Evolutionary conservation across 2,797 vertebrate genomes (phyloP).

Genomic region (Rhinichthys osculus): DNA sequence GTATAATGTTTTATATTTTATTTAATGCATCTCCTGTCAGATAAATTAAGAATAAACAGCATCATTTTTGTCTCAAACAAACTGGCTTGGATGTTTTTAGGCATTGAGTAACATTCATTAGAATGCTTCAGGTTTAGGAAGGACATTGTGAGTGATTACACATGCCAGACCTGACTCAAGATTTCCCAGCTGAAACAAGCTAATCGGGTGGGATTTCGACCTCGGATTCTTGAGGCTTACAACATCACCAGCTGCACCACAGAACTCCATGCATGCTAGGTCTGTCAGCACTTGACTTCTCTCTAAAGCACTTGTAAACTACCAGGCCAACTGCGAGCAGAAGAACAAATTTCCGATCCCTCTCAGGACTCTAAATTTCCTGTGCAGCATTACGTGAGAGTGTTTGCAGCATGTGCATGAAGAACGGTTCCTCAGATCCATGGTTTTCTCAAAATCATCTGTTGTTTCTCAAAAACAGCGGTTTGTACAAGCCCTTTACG

Average conservation of each 20-base stretch:
- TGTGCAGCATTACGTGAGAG: conserved; percentile 4
- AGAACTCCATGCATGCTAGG: background rate
- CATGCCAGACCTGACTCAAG: conserved; percentile 6
- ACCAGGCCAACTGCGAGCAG: background rate
- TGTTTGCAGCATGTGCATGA: background rate
- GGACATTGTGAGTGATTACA: background rate
- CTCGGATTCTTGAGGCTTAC: conserved; percentile 6
- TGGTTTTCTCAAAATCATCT: conserved; percentile 1
- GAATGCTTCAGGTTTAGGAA: background rate
- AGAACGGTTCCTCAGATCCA: background rate
- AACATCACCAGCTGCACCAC: conserved; percentile 36
- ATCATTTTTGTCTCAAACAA: background rate
- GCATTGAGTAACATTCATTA: background rate
- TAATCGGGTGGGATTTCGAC: background rate
- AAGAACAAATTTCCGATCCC: background rate
- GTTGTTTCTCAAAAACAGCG: conserved; percentile 34
- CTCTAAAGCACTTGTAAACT: conserved; percentile 19
- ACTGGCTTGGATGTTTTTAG: background rate
- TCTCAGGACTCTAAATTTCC: conserved; percentile 22
- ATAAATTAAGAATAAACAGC: background rate
- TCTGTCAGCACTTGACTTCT: conserved; percentile 10
- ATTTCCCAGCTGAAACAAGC: conserved; percentile 11
- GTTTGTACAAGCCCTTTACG: background rate
- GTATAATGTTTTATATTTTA: background rate
- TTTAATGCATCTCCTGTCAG: background rate